Evolutionary conservation across 2,113 vertebrate species (phyloP).

Genomic region (Calonectris borealis): DNA sequence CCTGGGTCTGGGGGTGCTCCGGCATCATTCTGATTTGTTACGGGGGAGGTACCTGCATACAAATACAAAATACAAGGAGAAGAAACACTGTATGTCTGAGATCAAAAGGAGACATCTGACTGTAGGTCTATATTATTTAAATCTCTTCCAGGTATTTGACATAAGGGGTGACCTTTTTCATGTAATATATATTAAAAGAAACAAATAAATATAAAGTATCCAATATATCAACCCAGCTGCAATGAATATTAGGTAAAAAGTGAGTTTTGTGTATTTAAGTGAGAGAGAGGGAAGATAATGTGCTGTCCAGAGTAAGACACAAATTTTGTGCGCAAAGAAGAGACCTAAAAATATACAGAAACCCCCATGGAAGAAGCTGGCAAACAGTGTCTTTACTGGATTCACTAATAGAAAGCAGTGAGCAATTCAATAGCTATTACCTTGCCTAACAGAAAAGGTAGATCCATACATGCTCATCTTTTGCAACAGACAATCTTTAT

Average conservation of each 20-base stretch:
- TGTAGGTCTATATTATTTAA: neutral
- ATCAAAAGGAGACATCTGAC: neutral
- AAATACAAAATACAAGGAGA: neutral
- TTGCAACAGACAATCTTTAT: neutral
- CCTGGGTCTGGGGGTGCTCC: neutral
- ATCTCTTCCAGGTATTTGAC: neutral
- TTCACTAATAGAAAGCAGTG: neutral
- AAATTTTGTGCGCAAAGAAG: neutral
- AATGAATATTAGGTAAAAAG: neutral
- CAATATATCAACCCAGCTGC: neutral
- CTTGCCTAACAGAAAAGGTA: neutral
- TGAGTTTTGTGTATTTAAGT: neutral
- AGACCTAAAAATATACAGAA: neutral
- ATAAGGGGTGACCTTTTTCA: neutral
- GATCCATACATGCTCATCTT: neutral
- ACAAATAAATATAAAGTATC: neutral
- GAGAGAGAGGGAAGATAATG: neutral
- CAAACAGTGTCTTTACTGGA: neutral
- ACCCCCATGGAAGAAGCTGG: neutral
- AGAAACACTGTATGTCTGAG: neutral
- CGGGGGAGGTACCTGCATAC: fast-evolving
- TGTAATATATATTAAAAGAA: neutral
- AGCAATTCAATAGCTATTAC: neutral
- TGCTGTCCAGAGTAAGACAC: neutral
- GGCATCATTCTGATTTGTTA: neutral